These are phyloP conservation scores for Danaus chrysippus DNA, from an alignment of 2,888 invertebrate genomes.

Conservation along the genomic window DNA sequence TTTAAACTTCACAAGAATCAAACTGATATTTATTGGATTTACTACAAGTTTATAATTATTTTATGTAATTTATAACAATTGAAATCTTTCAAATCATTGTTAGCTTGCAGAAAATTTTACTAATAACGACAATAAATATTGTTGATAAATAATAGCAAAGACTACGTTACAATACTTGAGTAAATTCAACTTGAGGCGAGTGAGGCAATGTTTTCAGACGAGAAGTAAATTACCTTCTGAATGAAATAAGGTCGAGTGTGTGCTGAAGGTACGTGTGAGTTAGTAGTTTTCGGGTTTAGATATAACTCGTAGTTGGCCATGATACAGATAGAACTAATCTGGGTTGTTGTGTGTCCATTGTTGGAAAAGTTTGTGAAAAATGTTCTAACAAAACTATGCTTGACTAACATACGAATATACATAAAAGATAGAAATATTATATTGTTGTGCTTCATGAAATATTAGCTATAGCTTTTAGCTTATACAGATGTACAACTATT, in stretches of 20 bases:
- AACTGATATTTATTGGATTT: no score
- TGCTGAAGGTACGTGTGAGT: slow-evolving; percentile 12
- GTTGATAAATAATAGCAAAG: slow-evolving; percentile 8
- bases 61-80: no score
- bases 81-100: no score
- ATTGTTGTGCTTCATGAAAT: no score
- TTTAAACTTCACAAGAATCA: no score
- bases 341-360: neutral
- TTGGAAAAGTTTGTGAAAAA: neutral
- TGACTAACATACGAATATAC: neutral
- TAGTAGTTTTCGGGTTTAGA: slow-evolving; percentile 20
- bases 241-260: slow-evolving; percentile 20
- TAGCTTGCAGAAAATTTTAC: neutral
- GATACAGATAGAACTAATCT: slow-evolving; percentile 10
- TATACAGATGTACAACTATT: no score
- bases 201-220: slow-evolving; percentile 5
- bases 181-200: slow-evolving; percentile 3
- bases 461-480: no score
- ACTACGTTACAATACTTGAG: neutral
- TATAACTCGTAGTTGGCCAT: slow-evolving; percentile 21
- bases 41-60: no score
- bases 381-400: neutral
- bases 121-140: neutral
- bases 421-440: no score
- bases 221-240: slow-evolving; percentile 18